Percentiles rank a stretch among this genome's conserved stretches.
These are phyloP conservation scores for Volucella inanis DNA, from an alignment of 2,888 invertebrate genomes.

Conservation along the genomic window DNA sequence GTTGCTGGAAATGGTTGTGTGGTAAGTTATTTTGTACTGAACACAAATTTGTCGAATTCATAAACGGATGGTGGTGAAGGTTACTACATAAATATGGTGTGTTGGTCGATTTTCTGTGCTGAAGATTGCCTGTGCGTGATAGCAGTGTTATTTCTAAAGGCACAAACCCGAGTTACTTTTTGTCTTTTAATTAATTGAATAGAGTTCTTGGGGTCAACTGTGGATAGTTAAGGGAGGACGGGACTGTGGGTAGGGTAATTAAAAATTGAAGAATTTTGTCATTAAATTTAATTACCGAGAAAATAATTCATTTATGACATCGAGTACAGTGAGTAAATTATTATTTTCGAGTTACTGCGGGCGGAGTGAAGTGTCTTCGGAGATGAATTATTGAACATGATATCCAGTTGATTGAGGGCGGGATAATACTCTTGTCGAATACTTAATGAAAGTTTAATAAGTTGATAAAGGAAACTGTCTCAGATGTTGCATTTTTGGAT, in stretches of 20 bases:
- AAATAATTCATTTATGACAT: slow-evolving; percentile 60
- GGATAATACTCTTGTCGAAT: background rate
- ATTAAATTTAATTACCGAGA: slow-evolving; percentile 65
- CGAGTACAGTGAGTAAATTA: slow-evolving; percentile 47
- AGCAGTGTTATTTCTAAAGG: background rate
- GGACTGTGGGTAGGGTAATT: slow-evolving; percentile 37
- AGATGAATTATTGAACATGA: slow-evolving; percentile 42
- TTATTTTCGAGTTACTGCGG: slow-evolving; percentile 32
- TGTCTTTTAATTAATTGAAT: slow-evolving; percentile 53
- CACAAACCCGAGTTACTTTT: slow-evolving; percentile 8
- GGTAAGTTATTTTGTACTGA: slow-evolving; percentile 60
- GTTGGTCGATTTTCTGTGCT: slow-evolving; percentile 18
- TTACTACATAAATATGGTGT: background rate
- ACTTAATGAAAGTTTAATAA: background rate
- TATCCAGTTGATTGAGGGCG: slow-evolving; percentile 19
- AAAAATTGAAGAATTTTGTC: slow-evolving; percentile 69
- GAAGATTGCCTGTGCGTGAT: slow-evolving; percentile 61
- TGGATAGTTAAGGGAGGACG: too few relatives aligned
- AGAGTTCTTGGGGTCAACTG: slow-evolving; percentile 55
- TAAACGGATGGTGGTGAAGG: slow-evolving; percentile 7
- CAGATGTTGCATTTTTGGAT: too few relatives aligned
- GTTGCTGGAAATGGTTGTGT: slow-evolving; percentile 48
- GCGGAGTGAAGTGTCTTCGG: slow-evolving; percentile 13
- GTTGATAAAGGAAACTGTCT: background rate
- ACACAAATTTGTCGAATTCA: slow-evolving; percentile 52